Evolutionary conservation across 2,888 invertebrate species (phyloP).

Genomic region (Cryptus viduatorius): DNA sequence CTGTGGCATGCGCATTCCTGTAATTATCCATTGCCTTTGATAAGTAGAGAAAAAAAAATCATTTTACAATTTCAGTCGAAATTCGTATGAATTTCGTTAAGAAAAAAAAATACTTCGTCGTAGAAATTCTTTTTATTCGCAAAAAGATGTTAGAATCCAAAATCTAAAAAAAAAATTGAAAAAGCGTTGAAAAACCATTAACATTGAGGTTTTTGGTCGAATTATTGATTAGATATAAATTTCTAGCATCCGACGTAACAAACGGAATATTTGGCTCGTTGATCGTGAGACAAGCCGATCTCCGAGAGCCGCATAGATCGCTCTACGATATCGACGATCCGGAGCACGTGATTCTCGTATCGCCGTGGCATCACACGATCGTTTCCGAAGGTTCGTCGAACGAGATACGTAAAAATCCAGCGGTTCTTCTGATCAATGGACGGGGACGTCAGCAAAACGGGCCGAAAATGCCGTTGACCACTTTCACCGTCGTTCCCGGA

Average conservation of each 20-base stretch:
- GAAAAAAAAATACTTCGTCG: too few relatives aligned
- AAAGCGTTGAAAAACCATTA: background rate
- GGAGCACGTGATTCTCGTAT: slow-evolving; percentile 89
- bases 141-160: too few relatives aligned
- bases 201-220: background rate
- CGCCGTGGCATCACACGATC: slow-evolving; percentile 89
- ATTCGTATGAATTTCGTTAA: background rate
- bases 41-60: background rate
- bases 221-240: background rate
- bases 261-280: slow-evolving; percentile 91
- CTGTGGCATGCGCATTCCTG: slow-evolving; percentile 90
- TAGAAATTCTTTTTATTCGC: background rate
- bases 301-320: slow-evolving; percentile 87
- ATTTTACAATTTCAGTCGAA: background rate
- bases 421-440: slow-evolving; percentile 89
- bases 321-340: slow-evolving; percentile 91
- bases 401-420: slow-evolving; percentile 86
- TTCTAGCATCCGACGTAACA: slow-evolving; percentile 87
- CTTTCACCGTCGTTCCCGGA: slow-evolving; percentile 87
- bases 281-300: slow-evolving; percentile 89
- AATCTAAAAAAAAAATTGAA: background rate
- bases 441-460: slow-evolving; percentile 86
- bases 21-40: slow-evolving; percentile 47
- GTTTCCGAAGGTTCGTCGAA: slow-evolving; percentile 79
- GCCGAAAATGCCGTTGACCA: slow-evolving; percentile 80